These are phyloP conservation scores for Oreohelix idahoensis DNA, from an alignment of 1,140 invertebrate genomes.

Conservation along the genomic window DNA sequence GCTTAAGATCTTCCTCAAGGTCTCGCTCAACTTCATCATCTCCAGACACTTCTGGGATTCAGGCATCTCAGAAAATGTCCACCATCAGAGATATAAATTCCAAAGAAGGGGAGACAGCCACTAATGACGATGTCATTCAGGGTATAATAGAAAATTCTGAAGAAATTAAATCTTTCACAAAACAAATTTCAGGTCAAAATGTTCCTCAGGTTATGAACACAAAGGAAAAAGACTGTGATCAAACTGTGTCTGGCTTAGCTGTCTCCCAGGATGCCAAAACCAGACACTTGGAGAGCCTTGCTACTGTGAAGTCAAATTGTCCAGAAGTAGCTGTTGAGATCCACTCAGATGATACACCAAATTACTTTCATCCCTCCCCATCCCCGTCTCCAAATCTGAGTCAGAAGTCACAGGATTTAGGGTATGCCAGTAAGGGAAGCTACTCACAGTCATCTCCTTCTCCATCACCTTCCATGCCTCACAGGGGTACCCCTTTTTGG, in stretches of 20 bases:
- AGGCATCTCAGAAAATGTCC: not conserved
- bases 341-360: not conserved
- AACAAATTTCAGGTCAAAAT: not conserved
- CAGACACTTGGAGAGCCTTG: not conserved
- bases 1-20: not conserved
- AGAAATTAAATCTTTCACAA: not conserved
- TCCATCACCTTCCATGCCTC: constrained; percentile 30
- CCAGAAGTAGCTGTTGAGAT: not conserved
- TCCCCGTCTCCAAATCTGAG: constrained; percentile 34
- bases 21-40: constrained; percentile 26
- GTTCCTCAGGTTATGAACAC: not conserved
- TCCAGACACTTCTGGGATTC: constrained; percentile 14
- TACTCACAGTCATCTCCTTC: constrained; percentile 37
- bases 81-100: not conserved
- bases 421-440: constrained; percentile 35
- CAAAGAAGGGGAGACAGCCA: not conserved
- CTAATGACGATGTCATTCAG: not conserved
- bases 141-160: not conserved
- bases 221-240: not conserved
- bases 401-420: constrained; percentile 35
- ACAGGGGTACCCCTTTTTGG: constrained; percentile 22
- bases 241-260: not conserved
- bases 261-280: not conserved
- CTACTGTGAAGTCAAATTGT: not conserved
- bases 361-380: constrained; percentile 14